Evolutionary conservation across 2,888 invertebrate genomes (phyloP).

Genomic region (Melanophora roralis): DNA sequence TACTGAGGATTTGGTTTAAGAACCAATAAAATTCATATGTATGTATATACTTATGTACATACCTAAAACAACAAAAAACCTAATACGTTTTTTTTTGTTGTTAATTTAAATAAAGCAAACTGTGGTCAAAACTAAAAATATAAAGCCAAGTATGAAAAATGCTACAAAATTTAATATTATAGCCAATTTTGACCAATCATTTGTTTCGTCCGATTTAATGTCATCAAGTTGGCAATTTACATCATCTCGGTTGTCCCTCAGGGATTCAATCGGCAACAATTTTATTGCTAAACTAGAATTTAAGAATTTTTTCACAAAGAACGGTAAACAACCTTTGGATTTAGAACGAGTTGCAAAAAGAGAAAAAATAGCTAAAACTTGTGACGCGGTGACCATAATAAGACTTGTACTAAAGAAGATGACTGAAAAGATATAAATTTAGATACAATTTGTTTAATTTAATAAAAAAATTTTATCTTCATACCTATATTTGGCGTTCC

Average conservation of each 20-base stretch:
- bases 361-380: slow-evolving; percentile 78
- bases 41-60: too few relatives aligned
- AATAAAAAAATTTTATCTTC: background rate
- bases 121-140: slow-evolving; percentile 58
- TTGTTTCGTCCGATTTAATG: slow-evolving; percentile 65
- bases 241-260: slow-evolving; percentile 45
- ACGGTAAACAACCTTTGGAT: slow-evolving; percentile 61
- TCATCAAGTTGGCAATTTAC: slow-evolving; percentile 63
- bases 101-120: slow-evolving; percentile 53
- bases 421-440: slow-evolving; percentile 73
- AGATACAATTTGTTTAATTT: background rate
- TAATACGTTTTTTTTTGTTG: background rate
- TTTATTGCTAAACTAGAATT: slow-evolving; percentile 50
- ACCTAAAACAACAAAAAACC: too few relatives aligned
- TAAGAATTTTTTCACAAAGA: slow-evolving; percentile 57
- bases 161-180: slow-evolving; percentile 64
- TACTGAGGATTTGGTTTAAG: too few relatives aligned
- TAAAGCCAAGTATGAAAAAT: slow-evolving; percentile 57
- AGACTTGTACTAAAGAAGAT: slow-evolving; percentile 79
- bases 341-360: slow-evolving; percentile 67
- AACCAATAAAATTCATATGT: too few relatives aligned
- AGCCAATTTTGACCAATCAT: slow-evolving; percentile 66
- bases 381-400: slow-evolving; percentile 78
- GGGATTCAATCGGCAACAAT: slow-evolving; percentile 31
- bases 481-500: slow-evolving; percentile 75